Evolutionary conservation across 1,140 invertebrate genomes (phyloP), one percentile per base, ranked within the genome.

Genomic region (Medauroidea extradentata): DNA sequence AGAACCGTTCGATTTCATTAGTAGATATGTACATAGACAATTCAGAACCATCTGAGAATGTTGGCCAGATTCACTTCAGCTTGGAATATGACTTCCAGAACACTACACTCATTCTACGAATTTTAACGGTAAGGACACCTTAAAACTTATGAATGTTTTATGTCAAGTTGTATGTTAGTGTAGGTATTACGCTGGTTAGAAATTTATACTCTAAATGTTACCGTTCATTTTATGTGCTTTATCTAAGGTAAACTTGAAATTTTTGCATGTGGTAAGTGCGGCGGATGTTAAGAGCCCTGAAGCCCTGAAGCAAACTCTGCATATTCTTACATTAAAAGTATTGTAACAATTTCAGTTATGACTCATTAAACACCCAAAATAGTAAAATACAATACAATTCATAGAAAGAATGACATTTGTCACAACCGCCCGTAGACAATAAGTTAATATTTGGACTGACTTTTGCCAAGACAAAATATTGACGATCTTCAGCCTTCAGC

Each of bases 11-110:
- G 65, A 87, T 94, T 66, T 93, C 91, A n/a, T 80, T 94, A 80
- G 90, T 93, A 71, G 91, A 94, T 71, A 94, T 94, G 91, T 94
- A 94, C 79, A 91, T 94, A 74, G 92, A 94, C 78, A 93, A 92
- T 76, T 86, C 89, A 21, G 91, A 94, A 75, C 86, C 92, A 1
- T 90, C 88, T 59, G 91, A 94, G 76, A 93, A 93, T 75, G 91
- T 94, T 59, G 93, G 93, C 19, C 91, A 94, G 78, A 94, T 98
- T 67, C 93, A 98, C 74, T 94, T 97, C 78, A 93, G 90, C 44
- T 77, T 98, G 67, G 92, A 94, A 74, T 97, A 97, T 74, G 93
- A 97, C 78, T 96, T 96, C 77, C 92, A 94, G 78, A 92, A 93
- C 67, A 92, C 91, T 60, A 96, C 93, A 44, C 85, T 96, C 67